Evolutionary conservation across 2,888 invertebrate species (phyloP), one percentile per base, ranked within the genome.

Genomic region (Pollenia amentaria): DNA sequence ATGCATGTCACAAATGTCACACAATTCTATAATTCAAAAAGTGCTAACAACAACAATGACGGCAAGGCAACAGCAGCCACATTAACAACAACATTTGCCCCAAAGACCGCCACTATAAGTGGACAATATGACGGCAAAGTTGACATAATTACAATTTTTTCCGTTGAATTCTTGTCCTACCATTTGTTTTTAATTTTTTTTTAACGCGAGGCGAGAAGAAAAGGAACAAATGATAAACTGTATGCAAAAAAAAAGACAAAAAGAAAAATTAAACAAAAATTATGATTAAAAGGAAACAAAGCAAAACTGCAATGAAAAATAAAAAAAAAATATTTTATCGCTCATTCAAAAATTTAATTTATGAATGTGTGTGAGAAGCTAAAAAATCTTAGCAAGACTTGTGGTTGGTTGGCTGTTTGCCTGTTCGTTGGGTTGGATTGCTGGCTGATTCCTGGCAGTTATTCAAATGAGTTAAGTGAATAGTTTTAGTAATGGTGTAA

Each of bases 101-200:
- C 48, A 38, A 62, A 81, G 84, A 77, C 87, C 84, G 78, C 87
- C 85, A 85, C 78, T 76, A 76, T 64, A 80, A 85, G 88, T 85
- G 88, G 88, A 88, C 88, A 88, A 79, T 85, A 84, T 85, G 87
- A 83, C 87, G 85, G 80, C 87, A 85, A 83, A 84, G 84, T 85
- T 84, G 88, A 88, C 88, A 88, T 88, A 84, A 85, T 88, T 85
- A 80, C 42, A 80, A 60, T 65, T 79, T 83, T 86, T 69, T 69
- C 29, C 8, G 18, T 44, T 48, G 18, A 72, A 64, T 76, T 84
- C 67, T 73, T 80, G 77, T 77, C 76, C 83, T 72, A 73, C 67
- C 77, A 76, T 84, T 85, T 85, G 83, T 69, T 73, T 85, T 83
- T 53, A 69, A 75, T 75, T 62, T 81, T 75, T 79, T 67, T 76